Base-by-base conservation (phyloP, 2,113 vertebrate genomes). In the Nannobrachium achirus region DNA sequence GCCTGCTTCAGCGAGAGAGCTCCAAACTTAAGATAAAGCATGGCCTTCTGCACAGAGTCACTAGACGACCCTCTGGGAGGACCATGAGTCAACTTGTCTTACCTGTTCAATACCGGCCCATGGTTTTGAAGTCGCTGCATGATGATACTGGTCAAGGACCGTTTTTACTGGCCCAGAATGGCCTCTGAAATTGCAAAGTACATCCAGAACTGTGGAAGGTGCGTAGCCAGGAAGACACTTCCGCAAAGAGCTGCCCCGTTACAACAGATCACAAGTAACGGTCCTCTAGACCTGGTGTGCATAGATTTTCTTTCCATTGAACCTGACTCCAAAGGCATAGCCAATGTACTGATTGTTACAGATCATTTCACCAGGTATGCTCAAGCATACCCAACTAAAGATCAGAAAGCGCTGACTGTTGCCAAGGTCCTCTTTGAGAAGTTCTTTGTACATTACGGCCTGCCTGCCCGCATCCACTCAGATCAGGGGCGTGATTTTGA, bases 401-500 rank as follows among this genome's bases (percentile, higher is more conserved):
- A 73, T 10, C 70, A 48, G 25, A 58, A 38, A 45, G 55, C 44
- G 14, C 8, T 48, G 1, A 58, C 65, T 1, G 65, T 68, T 1
- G 65, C 65, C 0, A 56, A 49, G n/a, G 20, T 58, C 3, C 42
- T 57, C 1, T 7, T 15, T 1, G 66, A 68, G 1, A 46, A 18
- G 3, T 68, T 16, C n/a, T 68, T 68, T 14, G 11, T 66, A 0
- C 64, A 56, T 8, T 56, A 56, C 53, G 69, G 38, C n/a, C 51
- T 71, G 2, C 69, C 69, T 0, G 18, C 45, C 8, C 20, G 42
- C 7, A 66, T 66, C 8, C 61, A 73, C 19, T 65, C 63, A 20
- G 70, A 73, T n/a, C 70, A 57, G 8, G 62, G 70, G 0, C 53
- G 62, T 13, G 62, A 73, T 9, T 73, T 73, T 64, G 69, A 64